Evolutionary conservation across 2,888 invertebrate species (phyloP).

Genomic region (Eilema sororculum): DNA sequence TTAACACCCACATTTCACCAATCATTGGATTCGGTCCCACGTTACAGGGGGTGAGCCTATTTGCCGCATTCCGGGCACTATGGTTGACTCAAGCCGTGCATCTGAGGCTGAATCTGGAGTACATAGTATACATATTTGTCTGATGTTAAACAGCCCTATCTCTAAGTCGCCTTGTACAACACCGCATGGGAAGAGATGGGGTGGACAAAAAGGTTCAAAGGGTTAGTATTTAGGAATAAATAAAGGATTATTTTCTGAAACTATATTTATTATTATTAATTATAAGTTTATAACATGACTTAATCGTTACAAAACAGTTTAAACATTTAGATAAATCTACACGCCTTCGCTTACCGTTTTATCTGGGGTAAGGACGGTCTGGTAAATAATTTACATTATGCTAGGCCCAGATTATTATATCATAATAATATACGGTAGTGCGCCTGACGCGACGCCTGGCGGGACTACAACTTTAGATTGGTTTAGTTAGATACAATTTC

Average conservation of each 20-base stretch:
- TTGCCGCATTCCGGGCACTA: too few species aligned
- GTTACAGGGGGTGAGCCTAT: too few species aligned
- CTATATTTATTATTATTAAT: conserved; percentile 86
- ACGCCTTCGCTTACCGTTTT: conserved; percentile 80
- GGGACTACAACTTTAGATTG: conserved; percentile 27
- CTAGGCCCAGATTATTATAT: conserved; percentile 80
- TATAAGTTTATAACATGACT: conserved; percentile 86
- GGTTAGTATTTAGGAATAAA: conserved; percentile 10
- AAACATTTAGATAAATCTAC: conserved; percentile 82
- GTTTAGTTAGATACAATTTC: conserved; percentile 45
- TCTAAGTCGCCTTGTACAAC: too few species aligned
- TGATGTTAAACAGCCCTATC: too few species aligned
- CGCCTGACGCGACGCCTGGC: conserved; percentile 28
- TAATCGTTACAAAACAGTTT: conserved; percentile 85
- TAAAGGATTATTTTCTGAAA: conserved; percentile 73
- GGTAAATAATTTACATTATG: conserved; percentile 81
- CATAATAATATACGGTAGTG: conserved; percentile 22
- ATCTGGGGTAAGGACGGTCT: conserved; percentile 85
- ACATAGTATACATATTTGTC: too few species aligned
- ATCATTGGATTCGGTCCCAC: too few species aligned
- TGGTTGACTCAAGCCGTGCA: too few species aligned
- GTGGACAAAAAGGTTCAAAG: too few species aligned
- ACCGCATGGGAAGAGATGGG: too few species aligned
- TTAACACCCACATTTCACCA: too few species aligned
- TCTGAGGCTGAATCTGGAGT: too few species aligned